Conservation (phyloP, 2,797 vertebrate species). For the Peromyscus aztecus region DNA sequence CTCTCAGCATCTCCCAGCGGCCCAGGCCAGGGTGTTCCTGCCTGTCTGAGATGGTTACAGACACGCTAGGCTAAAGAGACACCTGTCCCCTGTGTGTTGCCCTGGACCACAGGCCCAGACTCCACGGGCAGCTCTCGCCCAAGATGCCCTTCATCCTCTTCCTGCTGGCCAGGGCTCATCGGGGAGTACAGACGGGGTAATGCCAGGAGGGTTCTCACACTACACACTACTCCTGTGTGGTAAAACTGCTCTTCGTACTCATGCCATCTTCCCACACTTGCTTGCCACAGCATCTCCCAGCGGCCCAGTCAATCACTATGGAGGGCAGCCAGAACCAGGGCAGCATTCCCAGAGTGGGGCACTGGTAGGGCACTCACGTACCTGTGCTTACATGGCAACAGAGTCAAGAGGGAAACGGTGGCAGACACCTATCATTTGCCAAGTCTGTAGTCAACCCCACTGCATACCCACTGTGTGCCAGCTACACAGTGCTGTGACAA, state of each 20-base stretch:
- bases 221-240: constrained; percentile 85
- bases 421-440: neutral
- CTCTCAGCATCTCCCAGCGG: fast-evolving
- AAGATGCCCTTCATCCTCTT: constrained; percentile 62
- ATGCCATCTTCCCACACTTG: constrained; percentile 83
- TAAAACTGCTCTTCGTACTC: constrained; percentile 84
- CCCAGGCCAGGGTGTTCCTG: neutral
- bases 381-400: neutral
- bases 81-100: neutral
- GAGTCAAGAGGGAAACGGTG: neutral
- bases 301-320: constrained; percentile 66
- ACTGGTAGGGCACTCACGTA: fast-evolving
- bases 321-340: constrained; percentile 58
- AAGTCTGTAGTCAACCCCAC: fast-evolving
- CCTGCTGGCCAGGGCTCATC: constrained; percentile 49
- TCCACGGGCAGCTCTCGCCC: neutral
- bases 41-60: neutral
- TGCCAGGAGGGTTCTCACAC: constrained; percentile 80
- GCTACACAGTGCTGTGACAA: neutral
- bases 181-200: constrained; percentile 77
- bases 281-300: constrained; percentile 42
- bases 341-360: neutral
- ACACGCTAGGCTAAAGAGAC: neutral
- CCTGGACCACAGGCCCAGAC: neutral
- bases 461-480: fast-evolving